Base-by-base conservation (phyloP, 2,113 vertebrate species). In the Myiozetetes cayanensis region DNA sequence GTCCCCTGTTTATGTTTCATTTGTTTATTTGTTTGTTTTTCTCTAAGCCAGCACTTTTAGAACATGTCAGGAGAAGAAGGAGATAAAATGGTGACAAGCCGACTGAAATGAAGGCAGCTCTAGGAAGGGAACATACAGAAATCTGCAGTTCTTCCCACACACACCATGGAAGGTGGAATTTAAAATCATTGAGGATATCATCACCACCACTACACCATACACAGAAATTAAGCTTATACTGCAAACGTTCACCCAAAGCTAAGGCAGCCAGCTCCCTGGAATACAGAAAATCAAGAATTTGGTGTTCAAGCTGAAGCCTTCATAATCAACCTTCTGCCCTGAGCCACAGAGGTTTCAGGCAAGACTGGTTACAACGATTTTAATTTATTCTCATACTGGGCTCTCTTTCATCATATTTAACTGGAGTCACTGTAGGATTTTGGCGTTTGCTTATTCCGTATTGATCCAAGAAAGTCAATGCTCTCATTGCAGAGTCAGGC, bases 11-110 rank as follows among this genome's bases (percentile, higher is more conserved):
- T 39, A 63, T 70, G 12, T n/a, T 25, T 35, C 35, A 15, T 59
- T 25, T 59, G 20, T 21, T 56, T 58, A 24, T 25, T 59, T 19
- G 97, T 97, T 91, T 98, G 98, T 56, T 98, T 98, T 63, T 98
- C 98, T 49, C 97, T 96, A 99, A 15, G 97, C 97, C 39, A 99
- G 86, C 58, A 98, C 93, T 81, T 98, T 97, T 91, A 98, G 96
- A 16, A 98, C 97, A 7, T 97, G 97, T 98, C 98, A 97, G 17
- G 43, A 81, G 92, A 19, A 58, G 73, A n/a, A 88, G 15, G 39
- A 80, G 19, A 53, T 31, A 62, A 85, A 91, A 50, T 9, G 20
- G 52, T 35, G 62, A 83, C 21, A 44, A 50, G 33, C 3, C 1
- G 4, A 46, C 14, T 30, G 46, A 47, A 73, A 70, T 10, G 30